Conservation (phyloP, 2,797 vertebrate genomes). For the Ptychobarbus kaznakovi region DNA sequence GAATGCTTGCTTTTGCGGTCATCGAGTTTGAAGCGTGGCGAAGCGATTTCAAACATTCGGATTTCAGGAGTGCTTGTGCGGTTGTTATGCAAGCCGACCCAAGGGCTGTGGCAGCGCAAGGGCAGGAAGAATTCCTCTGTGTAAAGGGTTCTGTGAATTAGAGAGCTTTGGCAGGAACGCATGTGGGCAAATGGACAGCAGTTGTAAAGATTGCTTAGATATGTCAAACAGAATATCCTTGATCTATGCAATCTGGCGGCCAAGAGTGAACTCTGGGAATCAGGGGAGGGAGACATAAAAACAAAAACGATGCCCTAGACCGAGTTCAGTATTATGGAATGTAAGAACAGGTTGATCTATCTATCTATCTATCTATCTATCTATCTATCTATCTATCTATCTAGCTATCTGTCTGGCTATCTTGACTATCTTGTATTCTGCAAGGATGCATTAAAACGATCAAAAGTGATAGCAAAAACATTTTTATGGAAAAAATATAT, state of each 20-base stretch:
- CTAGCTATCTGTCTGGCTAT: not conserved
- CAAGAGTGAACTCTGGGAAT: conserved; percentile 61
- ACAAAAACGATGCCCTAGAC: conserved; percentile 28
- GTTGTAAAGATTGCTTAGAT: conserved; percentile 78
- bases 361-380: not conserved
- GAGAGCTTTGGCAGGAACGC: conserved; percentile 75
- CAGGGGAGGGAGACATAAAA: conserved; percentile 49
- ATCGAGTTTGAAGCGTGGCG: conserved; percentile 38
- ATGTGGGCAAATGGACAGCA: conserved; percentile 78
- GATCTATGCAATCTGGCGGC: conserved; percentile 79
- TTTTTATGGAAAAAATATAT: not conserved
- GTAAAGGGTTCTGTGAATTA: conserved; percentile 77
- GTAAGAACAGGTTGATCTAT: conserved; percentile 29
- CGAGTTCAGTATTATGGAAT: conserved; percentile 61
- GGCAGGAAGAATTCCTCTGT: conserved; percentile 75
- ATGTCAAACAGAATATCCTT: conserved; percentile 80
- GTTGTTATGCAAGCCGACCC: conserved; percentile 67
- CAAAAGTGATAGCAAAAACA: not conserved
- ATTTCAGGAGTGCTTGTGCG: conserved; percentile 44
- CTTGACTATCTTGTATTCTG: not conserved
- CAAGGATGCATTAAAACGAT: not conserved
- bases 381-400: not conserved
- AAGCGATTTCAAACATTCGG: conserved; percentile 44
- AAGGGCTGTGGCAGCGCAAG: conserved; percentile 69
- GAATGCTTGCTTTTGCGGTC: conserved; percentile 51